Conservation (phyloP, 2,888 invertebrate genomes). For the Tribolium freemani region DNA sequence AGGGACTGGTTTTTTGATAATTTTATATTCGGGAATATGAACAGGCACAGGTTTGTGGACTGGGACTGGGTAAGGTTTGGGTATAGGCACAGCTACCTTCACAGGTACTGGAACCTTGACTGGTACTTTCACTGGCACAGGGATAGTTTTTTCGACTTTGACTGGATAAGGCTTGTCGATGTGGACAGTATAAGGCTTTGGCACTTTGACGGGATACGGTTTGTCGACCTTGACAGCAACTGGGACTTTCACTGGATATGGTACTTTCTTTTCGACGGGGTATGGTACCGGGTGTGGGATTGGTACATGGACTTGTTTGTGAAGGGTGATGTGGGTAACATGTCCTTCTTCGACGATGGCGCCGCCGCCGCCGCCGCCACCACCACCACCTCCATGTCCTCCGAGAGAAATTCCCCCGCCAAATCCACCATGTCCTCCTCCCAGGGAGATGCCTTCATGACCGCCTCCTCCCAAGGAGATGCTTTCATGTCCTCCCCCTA, state of each 20-base stretch:
- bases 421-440: conserved; percentile 5
- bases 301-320: conserved; percentile 74
- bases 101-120: conserved; percentile 60
- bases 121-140: conserved; percentile 65
- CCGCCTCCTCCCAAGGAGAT: not conserved
- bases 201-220: conserved; percentile 76
- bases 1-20: conserved; percentile 71
- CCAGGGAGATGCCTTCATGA: conserved; percentile 36
- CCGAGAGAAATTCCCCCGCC: conserved; percentile 42
- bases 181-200: conserved; percentile 75
- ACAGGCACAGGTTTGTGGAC: conserved; percentile 67
- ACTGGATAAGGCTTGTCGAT: conserved; percentile 70
- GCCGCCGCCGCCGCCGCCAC: conserved; percentile 30
- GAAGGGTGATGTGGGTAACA: conserved; percentile 72
- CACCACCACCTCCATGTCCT: conserved; percentile 46
- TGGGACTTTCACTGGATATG: conserved; percentile 71
- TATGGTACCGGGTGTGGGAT: conserved; percentile 75
- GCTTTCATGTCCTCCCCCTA: conserved; percentile 32
- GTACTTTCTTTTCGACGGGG: conserved; percentile 77
- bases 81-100: conserved; percentile 52
- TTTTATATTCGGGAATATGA: conserved; percentile 70
- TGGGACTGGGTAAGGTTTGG: conserved; percentile 62
- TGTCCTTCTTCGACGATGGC: conserved; percentile 60
- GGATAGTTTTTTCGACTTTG: conserved; percentile 67
- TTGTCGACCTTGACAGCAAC: conserved; percentile 71